Conservation (phyloP, 2,797 vertebrate species). For the Diceros bicornis region DNA sequence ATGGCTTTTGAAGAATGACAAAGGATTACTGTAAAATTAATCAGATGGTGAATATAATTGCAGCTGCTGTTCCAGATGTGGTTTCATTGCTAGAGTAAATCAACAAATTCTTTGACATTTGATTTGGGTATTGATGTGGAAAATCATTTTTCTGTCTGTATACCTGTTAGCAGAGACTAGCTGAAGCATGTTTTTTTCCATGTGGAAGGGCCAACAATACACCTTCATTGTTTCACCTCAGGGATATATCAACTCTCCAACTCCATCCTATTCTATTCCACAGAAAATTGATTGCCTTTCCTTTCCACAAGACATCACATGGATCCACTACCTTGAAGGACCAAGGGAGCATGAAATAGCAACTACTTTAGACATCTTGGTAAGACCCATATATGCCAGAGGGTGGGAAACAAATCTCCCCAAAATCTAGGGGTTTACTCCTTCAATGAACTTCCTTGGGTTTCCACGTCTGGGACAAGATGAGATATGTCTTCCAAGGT, state of each 20-base stretch:
- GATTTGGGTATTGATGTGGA: not conserved
- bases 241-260: not conserved
- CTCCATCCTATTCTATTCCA: not conserved
- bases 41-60: not conserved
- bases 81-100: slow-evolving; percentile 32
- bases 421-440: not conserved
- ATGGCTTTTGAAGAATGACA: not conserved
- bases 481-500: not conserved
- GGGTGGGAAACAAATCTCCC: not conserved
- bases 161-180: not conserved
- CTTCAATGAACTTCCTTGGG: not conserved
- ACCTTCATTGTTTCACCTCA: not conserved
- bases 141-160: not conserved
- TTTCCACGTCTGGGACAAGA: not conserved
- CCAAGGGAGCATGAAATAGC: not conserved
- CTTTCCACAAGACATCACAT: not conserved
- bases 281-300: not conserved
- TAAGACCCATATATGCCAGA: not conserved
- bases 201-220: not conserved
- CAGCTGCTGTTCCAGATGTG: slow-evolving; percentile 4
- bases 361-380: not conserved
- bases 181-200: not conserved
- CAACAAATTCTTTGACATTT: not conserved
- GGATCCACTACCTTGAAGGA: not conserved
- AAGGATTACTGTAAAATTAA: slow-evolving; percentile 3